Base-by-base conservation (phyloP, 2,113 vertebrate genomes). In the Hiodon alosoides region DNA sequence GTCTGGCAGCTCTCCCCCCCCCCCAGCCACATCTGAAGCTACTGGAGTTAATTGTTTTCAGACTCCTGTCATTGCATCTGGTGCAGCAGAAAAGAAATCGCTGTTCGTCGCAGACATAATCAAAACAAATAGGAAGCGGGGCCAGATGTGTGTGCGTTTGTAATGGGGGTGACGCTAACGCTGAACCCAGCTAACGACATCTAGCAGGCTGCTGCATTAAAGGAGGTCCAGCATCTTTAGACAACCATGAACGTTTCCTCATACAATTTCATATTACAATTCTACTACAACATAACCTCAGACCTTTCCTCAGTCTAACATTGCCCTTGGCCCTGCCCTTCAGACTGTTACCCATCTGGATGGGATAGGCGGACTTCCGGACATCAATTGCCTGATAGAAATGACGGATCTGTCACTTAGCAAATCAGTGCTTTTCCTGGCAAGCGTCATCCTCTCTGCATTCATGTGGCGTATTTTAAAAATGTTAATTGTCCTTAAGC, bases 31-130 rank as follows among this genome's bases (percentile, higher is more conserved):
- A 67, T 61, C 64, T 73, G 65, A 73, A 80, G 78, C 79, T 78
- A 74, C 79, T 72, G 75, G 51, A 71, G 65, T 76, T 79, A 83
- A 85, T 83, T 77, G 80, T 74, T 85, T 76, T 74, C 82, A 83
- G 80, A 74, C 77, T 78, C 67, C 57, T 65, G 48, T 66, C 31
- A 74, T 67, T 11, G 11, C 62, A 67, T 74, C 53, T 67, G 11
- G 4, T 17, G 67, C n/a, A 67, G 72, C 52, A 55, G 62, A 73
- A 75, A 51, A 73, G 69, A 81, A 78, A 79, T 70, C 69, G 31
- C 14, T 70, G 76, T 79, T 73, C 76, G 81, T 77, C 67, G 54
- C 55, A 71, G 77, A 58, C 76, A 17, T 77, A 47, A 53, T 31
- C 55, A 66, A 68, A 78, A 72, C 55, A 68, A 66, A 61, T 69